Conservation (phyloP, 92 coral and sea anemone genomes). For the Actinostola sp. region DNA sequence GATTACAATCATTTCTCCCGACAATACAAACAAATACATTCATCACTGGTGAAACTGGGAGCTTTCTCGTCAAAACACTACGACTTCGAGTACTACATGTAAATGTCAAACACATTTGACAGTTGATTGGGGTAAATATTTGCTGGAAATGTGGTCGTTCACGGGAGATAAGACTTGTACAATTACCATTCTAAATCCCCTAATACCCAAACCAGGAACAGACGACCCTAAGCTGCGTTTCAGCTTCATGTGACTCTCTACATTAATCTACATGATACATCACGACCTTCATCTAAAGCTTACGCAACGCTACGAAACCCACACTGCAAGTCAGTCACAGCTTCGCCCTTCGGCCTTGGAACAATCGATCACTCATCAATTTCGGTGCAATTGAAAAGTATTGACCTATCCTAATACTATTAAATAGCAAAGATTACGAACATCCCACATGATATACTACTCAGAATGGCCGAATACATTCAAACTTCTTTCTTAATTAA, state of each 20-base stretch:
- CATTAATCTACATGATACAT: background rate
- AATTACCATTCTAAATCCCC: background rate
- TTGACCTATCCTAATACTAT: background rate
- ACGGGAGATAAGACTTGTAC: background rate
- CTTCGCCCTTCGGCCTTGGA: background rate
- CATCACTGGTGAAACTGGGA: background rate
- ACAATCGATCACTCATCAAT: conserved; percentile 22
- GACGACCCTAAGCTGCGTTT: background rate
- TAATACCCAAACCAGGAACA: background rate
- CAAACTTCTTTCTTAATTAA: background rate
- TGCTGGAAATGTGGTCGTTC: conserved; percentile 6
- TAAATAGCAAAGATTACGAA: background rate
- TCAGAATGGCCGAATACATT: background rate
- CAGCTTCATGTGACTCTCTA: background rate
- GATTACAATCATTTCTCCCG: background rate
- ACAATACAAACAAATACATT: conserved; percentile 2
- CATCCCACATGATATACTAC: background rate
- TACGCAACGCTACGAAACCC: too few species aligned
- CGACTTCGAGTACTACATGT: background rate
- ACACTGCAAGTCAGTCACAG: too few species aligned
- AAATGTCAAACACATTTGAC: background rate
- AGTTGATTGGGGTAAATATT: background rate
- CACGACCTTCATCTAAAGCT: background rate
- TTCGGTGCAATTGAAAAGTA: background rate
- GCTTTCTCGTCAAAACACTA: background rate